Base-by-base conservation (phyloP, 2,888 invertebrate genomes). In the Callyntrura guangdongensis region DNA sequence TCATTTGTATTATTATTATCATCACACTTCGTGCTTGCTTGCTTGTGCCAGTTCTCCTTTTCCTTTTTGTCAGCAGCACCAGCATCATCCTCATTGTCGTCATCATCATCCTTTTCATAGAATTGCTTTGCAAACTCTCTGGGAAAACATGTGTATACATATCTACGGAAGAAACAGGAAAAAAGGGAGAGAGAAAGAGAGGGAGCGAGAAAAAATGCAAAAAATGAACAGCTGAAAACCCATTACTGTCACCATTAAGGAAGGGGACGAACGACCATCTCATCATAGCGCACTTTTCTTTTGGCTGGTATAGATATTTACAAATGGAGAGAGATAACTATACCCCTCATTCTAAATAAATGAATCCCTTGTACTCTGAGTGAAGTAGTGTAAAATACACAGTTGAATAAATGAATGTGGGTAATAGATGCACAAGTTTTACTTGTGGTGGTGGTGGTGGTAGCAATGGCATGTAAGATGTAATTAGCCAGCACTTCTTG, bases 201-300 rank as follows among this genome's bases (percentile, higher is more conserved):
- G 25, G 64, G 47, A 53, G 45, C 45, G 81, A 77, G 64, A 36
- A 86, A 79, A 82, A 81, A 85, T 86, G 86, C 85, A 86, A 90
- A 90, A 90, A 91, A 92, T 92, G 92, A 92, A 88, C 82, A 91
- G 88, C 92, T 88, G 92, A 92, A 90, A 92, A 85, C 84, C 90
- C 90, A 92, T 92, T 92, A 92, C 90, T 90, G 90, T 90, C 90
- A 90, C 90, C 90, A 90, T 90, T 90, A 90, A 90, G 90, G 86
- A 90, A 86, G 82, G 82, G 86, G 90, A 90, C 90, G 86, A 86
- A 86, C 90, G 90, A 90, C 86, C 81, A 90, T 86, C 90, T 81
- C 81, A 90, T 90, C 56, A 79, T 82, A 59, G 77, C 85, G 36
- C 64, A 84, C 74, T 77, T 84, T 69, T 53, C 84, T 69, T 69